Percentiles rank a stretch among this genome's conserved stretches.
These are phyloP conservation scores for Gnatocerus cornutus DNA, from an alignment of 2,888 invertebrate genomes.

Conservation along the genomic window DNA sequence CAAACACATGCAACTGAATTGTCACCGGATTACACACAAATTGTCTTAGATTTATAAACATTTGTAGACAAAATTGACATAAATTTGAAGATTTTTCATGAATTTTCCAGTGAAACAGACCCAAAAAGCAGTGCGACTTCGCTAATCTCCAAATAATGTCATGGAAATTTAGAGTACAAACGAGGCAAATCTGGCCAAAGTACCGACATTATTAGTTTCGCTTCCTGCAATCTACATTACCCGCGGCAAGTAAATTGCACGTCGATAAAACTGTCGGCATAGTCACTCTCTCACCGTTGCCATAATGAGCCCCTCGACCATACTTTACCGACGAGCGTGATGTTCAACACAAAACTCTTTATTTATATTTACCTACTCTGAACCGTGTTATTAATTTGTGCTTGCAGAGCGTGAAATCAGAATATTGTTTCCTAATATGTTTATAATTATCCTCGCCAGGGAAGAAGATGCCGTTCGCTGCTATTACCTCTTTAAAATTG, in stretches of 20 bases:
- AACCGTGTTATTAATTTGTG: constrained; percentile 49
- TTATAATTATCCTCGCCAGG: constrained; percentile 53
- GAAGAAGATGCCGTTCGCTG: constrained; percentile 42
- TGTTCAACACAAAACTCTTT: constrained; percentile 44
- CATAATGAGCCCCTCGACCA: constrained; percentile 46
- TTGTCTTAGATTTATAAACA: too few relatives aligned
- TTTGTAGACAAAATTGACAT: too few relatives aligned
- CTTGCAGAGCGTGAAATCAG: constrained; percentile 50
- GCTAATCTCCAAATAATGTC: constrained; percentile 32
- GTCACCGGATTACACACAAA: too few relatives aligned
- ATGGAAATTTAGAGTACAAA: constrained; percentile 47
- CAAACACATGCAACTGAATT: too few relatives aligned
- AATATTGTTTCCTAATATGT: constrained; percentile 54
- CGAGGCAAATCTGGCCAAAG: constrained; percentile 47
- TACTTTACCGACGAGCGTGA: constrained; percentile 42
- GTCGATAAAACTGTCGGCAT: constrained; percentile 53
- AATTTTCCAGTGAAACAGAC: background rate
- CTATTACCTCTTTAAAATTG: constrained; percentile 38
- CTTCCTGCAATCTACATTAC: constrained; percentile 53
- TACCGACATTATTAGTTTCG: constrained; percentile 52
- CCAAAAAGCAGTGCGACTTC: constrained; percentile 10
- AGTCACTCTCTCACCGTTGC: constrained; percentile 47
- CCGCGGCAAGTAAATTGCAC: constrained; percentile 50
- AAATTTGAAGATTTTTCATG: too few relatives aligned
- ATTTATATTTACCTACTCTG: constrained; percentile 38